These are phyloP conservation scores for Pollenia amentaria DNA, from an alignment of 2,888 invertebrate species.

Conservation along the genomic window DNA sequence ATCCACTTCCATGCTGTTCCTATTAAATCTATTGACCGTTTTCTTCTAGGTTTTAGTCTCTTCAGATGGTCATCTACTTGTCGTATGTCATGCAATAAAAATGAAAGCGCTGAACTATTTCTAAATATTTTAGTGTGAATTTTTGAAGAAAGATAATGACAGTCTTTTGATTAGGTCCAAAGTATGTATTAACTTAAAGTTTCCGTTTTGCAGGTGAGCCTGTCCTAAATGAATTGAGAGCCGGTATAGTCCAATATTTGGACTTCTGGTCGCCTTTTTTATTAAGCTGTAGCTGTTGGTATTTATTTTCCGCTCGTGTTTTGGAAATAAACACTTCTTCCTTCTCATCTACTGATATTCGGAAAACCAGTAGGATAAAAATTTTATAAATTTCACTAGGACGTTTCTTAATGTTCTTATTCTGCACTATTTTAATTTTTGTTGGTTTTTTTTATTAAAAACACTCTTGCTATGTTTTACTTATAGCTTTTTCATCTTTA, in stretches of 20 bases:
- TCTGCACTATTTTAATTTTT: background rate
- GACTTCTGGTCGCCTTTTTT: background rate
- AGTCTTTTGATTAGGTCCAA: too few species aligned
- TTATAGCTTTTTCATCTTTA: background rate
- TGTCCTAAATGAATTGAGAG: too few species aligned
- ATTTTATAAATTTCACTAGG: background rate
- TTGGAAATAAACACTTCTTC: background rate
- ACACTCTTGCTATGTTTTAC: background rate
- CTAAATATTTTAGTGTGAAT: too few species aligned
- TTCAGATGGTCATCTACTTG: too few species aligned
- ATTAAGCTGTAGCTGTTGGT: background rate
- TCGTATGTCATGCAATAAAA: too few species aligned
- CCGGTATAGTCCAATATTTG: too few species aligned
- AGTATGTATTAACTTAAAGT: too few species aligned
- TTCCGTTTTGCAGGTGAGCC: too few species aligned
- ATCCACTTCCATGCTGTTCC: conserved; percentile 18
- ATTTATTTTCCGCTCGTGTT: background rate
- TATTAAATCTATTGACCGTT: background rate
- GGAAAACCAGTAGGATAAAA: background rate
- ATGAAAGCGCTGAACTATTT: too few species aligned
- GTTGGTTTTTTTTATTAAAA: background rate
- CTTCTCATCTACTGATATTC: conserved; percentile 6
- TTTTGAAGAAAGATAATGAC: too few species aligned
- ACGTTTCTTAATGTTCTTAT: too few species aligned
- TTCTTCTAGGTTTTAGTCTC: background rate